Base-by-base conservation (phyloP, 2,888 invertebrate genomes). In the Arctia plantaginis region DNA sequence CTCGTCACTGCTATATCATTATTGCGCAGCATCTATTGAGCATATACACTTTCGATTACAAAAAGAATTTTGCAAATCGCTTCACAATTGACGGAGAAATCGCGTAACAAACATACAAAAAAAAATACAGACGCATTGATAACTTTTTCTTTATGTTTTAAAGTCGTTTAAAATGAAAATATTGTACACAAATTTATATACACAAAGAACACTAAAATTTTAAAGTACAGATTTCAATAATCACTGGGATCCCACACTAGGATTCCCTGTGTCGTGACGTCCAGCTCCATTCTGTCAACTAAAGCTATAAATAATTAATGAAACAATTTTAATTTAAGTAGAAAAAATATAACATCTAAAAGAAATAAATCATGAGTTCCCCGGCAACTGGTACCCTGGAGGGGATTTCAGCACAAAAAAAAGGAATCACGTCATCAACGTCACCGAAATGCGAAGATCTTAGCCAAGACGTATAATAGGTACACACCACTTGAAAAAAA, bases 11-110 rank as follows among this genome's bases (percentile, higher is more conserved):
- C 72, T 44, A 73, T 82, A 82, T 84, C 84, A 76, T 73, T 81
- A 76, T 81, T 82, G 80, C 82, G 82, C 84, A 84, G 84, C 81
- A 79, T 82, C 82, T 47, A 12, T 41, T 66, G 33, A 18, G 62
- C 20, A 51, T 51, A 15, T 33, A 65, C 27, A 15, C 15, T 27
- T 6, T 4, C 30, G 30, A n/a, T n/a, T n/a, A n/a, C n/a, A n/a
- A n/a, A n/a, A n/a, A n/a, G n/a, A n/a, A n/a, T n/a, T n/a, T n/a
- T n/a, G n/a, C n/a, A n/a, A n/a, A n/a, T n/a, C n/a, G n/a, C n/a
- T n/a, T n/a, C n/a, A n/a, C n/a, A n/a, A n/a, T n/a, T n/a, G n/a
- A n/a, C n/a, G n/a, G n/a, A n/a, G n/a, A n/a, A n/a, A n/a, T n/a
- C n/a, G n/a, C n/a, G n/a, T n/a, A n/a, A n/a, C n/a, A n/a, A n/a